Evolutionary conservation across 1,140 invertebrate species (phyloP), one percentile per base, ranked within the genome.

Genomic region (Asobara japonica): DNA sequence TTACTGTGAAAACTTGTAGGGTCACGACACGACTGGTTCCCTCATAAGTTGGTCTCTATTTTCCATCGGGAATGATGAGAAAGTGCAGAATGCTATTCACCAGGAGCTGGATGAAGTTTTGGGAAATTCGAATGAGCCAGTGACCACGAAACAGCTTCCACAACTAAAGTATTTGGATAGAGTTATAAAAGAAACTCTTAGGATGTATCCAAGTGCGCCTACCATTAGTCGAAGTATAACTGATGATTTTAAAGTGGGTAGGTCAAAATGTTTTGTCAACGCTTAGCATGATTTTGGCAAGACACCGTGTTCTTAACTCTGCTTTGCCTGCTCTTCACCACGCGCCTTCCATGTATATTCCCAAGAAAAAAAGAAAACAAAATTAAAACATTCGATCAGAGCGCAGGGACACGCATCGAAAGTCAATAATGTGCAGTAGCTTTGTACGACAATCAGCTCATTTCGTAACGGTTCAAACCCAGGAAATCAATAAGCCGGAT

Each of bases 171-270:
- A 92, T 81, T 80, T 92, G 2, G 92, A 93, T 73, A 88, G 89
- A 73, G 91, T 90, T 20, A 89, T 93, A 18, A 93, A 91, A 74
- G 91, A 92, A 84, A 77, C 87, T 0, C 79, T 92, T 2, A 79
- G 90, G 71, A 65, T 91, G 3, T 92, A 89, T 81, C 91, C 92
- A n/a, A 89, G 90, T 65, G 91, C 91, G 16, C 91, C 92, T n/a
- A 74, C 89, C 30, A 88, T 92, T 66, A 79, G 74, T 13, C 79
- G 90, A 75, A 25, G 65, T 25, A 76, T 93, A 5, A 86, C 80
- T 20, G 89, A 94, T 79, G 90, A 92, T 75, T 78, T 90, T 4
- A 77, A 85, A 72, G 84, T 92, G 61, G 88, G 91, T 92, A 62
- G 20, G 3, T 66, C 18, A 10, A 20, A 36, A n/a, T n/a, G n/a